Evolutionary conservation across 2,113 vertebrate species (phyloP).

Genomic region (Ciconia maguari): DNA sequence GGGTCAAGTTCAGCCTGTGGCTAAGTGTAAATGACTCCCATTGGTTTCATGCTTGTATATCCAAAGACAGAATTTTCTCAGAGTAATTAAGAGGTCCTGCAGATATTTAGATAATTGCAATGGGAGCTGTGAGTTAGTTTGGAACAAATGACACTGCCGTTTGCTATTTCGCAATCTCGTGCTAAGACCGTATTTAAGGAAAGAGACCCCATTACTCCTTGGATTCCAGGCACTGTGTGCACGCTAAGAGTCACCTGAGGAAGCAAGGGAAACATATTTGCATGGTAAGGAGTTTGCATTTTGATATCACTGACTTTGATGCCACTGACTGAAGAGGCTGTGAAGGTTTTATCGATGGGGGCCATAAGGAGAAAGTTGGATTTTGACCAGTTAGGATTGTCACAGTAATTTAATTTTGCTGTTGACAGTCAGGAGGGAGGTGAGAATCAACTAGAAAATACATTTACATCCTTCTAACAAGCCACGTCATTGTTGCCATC

Average conservation of each 20-base stretch:
- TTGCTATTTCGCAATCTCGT: neutral
- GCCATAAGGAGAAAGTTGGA: neutral
- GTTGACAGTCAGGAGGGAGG: neutral
- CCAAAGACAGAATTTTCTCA: conserved; percentile 14
- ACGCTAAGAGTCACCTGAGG: too few relatives aligned
- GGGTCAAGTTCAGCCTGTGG: conserved; percentile 17
- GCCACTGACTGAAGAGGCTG: neutral
- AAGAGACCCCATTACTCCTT: neutral
- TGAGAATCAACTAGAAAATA: neutral
- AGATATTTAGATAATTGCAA: neutral
- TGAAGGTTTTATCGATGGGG: neutral
- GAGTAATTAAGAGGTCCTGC: conserved; percentile 21
- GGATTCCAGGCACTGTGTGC: neutral
- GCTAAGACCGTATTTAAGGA: neutral
- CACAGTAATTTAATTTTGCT: neutral
- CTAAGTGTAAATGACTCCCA: neutral
- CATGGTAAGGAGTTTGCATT: neutral
- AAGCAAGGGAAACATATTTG: neutral
- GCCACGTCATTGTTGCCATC: neutral
- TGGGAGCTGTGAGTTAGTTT: neutral
- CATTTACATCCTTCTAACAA: neutral
- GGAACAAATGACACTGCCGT: neutral
- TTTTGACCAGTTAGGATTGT: neutral
- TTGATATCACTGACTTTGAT: neutral
- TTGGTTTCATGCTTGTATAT: neutral